phyloP scores from a whole-genome alignment of 2,888 invertebrate species.

The Pseudococcus jackbeardsleyi region DNA sequence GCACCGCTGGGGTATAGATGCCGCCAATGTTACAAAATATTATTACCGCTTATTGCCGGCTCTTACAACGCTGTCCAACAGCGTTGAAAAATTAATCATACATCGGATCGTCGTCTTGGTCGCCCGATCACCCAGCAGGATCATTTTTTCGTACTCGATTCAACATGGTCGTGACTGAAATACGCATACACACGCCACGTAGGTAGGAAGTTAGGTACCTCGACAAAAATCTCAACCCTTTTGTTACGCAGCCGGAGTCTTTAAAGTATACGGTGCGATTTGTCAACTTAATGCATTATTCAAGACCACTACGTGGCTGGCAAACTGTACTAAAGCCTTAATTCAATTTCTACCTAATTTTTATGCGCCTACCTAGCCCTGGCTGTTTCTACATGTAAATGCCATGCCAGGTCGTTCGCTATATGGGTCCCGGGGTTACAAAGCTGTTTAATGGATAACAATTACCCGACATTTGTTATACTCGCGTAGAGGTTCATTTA shows the following conservation, averaged over 20 bases:
- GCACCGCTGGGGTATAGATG: too few species aligned
- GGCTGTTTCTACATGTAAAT: not conserved
- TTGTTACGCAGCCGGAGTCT: constrained; percentile 6
- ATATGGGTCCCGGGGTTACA: constrained; percentile 11
- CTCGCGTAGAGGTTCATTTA: not conserved
- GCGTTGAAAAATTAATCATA: constrained; percentile 44
- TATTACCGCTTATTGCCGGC: constrained; percentile 33
- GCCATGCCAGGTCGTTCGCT: not conserved
- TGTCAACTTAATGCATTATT: constrained; percentile 49
- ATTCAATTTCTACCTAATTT: constrained; percentile 41
- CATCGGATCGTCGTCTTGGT: not conserved
- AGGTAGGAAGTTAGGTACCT: constrained; percentile 2
- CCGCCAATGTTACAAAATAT: too few species aligned
- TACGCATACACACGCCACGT: not conserved
- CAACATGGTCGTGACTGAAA: constrained; percentile 13
- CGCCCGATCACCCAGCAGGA: constrained; percentile 32
- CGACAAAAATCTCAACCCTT: constrained; percentile 36
- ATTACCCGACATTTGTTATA: constrained; percentile 36
- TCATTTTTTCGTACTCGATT: constrained; percentile 11
- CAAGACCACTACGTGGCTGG: constrained; percentile 1
- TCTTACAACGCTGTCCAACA: constrained; percentile 2
- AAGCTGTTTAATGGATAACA: constrained; percentile 27
- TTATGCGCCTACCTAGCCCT: not conserved
- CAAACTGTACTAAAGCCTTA: constrained; percentile 11
- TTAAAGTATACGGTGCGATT: not conserved